Evolutionary conservation across 2,888 invertebrate species (phyloP), one percentile per base, ranked within the genome.

Genomic region (Cryptocephalus primarius): DNA sequence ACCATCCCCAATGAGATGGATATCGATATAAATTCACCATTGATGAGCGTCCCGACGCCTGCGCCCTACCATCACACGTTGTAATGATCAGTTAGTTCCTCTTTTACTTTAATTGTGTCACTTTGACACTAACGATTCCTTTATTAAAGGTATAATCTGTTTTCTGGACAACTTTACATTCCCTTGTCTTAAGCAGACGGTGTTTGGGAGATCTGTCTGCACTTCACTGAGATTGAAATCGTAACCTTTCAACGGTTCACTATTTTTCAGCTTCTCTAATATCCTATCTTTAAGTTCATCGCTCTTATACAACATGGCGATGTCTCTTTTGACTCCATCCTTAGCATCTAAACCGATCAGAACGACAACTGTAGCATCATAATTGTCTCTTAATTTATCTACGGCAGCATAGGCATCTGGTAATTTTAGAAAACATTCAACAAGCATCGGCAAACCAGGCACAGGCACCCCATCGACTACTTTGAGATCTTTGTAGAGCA

Each of bases 31-130:
- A 85, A 88, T 62, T 88, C 91, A 0, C 88, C 89, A 0, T 72
- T 90, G 9, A 88, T 88, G 80, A 86, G 82, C 73, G 87, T 89
- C 6, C 87, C 88, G 10, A 85, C 86, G 9, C 88, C 88, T 8
- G 84, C 84, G 10, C 86, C 88, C 45, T 82, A 82, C 67, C 78
- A 79, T 54, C 62, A 66, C 50, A 51, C 52, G 10, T 48, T 54
- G 48, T 54, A 45, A 47, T 32, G 45, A 44, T 63, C 70, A 39
- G 59, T 64, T n/a, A n/a, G n/a, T n/a, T n/a, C n/a, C n/a, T n/a
- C n/a, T 34, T 34, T 34, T 34, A 34, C n/a, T 6, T 36, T 36
- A 6, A 36, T 36, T 6, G 22, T 22, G 22, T 22, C 6, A 11
- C 36, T 36, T 12, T 36, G 12, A 36, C 6, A 36, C 22, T 22